Conservation (phyloP, 2,888 invertebrate species). For the Thera britannica region DNA sequence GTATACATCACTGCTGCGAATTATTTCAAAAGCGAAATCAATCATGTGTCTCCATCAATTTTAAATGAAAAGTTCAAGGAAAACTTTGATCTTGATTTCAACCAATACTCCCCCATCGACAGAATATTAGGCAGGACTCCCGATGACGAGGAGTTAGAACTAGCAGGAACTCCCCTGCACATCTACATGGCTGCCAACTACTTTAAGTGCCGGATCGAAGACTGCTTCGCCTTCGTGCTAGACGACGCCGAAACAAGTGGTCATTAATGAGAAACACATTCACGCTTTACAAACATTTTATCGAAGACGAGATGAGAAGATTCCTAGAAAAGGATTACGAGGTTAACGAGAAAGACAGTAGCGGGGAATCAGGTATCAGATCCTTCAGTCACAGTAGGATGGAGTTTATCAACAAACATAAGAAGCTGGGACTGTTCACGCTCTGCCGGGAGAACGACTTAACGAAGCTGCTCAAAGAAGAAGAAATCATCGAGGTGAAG, state of each 20-base stretch:
- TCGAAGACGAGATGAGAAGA: conserved; percentile 47
- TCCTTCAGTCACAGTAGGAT: conserved; percentile 21
- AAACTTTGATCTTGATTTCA: conserved; percentile 42
- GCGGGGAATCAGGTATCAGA: conserved; percentile 32
- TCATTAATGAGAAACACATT: conserved; percentile 45
- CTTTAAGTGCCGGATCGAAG: conserved; percentile 48
- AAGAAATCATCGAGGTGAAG: conserved; percentile 48
- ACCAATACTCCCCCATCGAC: conserved; percentile 43
- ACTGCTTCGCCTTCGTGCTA: conserved; percentile 43
- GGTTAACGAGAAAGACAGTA: conserved; percentile 24
- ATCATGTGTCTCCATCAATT: conserved; percentile 44
- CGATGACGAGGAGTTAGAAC: conserved; percentile 43
- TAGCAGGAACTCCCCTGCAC: conserved; percentile 54
- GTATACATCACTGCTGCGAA: conserved; percentile 45
- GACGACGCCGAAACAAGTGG: conserved; percentile 44
- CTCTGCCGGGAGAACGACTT: conserved; percentile 51
- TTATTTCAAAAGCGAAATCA: conserved; percentile 49
- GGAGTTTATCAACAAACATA: conserved; percentile 48
- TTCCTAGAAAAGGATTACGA: conserved; percentile 38
- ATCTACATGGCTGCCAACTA: conserved; percentile 54
- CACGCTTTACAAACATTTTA: conserved; percentile 45
- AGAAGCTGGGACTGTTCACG: conserved; percentile 52
- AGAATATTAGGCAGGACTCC: conserved; percentile 41
- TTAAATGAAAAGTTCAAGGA: conserved; percentile 45
- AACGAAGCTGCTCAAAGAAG: conserved; percentile 43